Conservation (phyloP, 2,888 invertebrate species). For the Acronicta aceris region DNA sequence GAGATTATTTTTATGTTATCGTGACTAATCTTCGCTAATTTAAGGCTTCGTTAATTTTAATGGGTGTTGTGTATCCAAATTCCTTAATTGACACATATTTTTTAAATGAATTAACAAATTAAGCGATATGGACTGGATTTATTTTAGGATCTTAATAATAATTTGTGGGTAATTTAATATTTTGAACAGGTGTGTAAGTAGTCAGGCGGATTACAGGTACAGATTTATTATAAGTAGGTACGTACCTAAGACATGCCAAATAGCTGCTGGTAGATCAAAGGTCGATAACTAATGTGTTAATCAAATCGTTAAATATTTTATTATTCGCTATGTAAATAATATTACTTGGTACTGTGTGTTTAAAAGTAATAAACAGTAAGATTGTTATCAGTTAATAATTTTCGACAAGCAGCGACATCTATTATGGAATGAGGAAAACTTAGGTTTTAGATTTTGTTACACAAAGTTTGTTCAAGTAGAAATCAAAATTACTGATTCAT, state of each 20-base stretch:
- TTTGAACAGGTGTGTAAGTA: too few species aligned
- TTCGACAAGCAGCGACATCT: conserved; percentile 54
- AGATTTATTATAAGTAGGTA: too few species aligned
- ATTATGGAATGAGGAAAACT: conserved; percentile 21
- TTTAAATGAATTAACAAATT: conserved; percentile 11
- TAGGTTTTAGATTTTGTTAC: not conserved
- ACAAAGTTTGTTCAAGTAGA: not conserved
- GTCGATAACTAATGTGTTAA: conserved; percentile 3
- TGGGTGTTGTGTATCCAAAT: conserved; percentile 3
- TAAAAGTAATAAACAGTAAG: conserved; percentile 4
- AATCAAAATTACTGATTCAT: not conserved
- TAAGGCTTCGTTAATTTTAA: conserved; percentile 26
- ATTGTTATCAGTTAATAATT: conserved; percentile 1
- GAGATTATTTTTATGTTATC: conserved; percentile 18
- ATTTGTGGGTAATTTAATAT: conserved; percentile 4
- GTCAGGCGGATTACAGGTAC: too few species aligned
- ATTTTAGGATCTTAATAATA: not conserved
- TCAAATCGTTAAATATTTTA: conserved; percentile 16
- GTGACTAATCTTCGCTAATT: conserved; percentile 7
- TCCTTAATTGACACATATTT: conserved; percentile 18
- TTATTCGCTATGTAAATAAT: conserved; percentile 5
- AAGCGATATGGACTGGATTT: not conserved
- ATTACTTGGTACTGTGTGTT: conserved; percentile 1
- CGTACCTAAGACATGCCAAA: too few species aligned
- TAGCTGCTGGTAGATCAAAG: not conserved